Evolutionary conservation across 2,113 vertebrate species (phyloP).

Genomic region (Poeciliopsis retropinna): DNA sequence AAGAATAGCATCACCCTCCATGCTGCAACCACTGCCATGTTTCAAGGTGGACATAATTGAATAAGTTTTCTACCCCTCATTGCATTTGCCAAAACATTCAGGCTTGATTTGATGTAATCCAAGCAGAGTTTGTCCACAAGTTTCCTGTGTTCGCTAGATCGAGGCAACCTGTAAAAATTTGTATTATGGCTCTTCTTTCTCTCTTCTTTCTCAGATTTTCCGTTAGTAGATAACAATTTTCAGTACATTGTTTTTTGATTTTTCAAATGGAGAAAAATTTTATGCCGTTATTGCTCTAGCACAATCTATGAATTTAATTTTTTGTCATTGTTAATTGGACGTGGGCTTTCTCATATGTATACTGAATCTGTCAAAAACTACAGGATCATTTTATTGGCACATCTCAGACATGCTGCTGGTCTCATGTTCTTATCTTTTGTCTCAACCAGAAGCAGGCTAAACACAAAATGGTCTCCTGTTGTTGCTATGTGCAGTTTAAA

Average conservation of each 20-base stretch:
- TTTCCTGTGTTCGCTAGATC: too few species aligned
- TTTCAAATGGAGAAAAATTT: background rate
- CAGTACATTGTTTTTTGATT: background rate
- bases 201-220: background rate
- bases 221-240: background rate
- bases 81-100: too few species aligned
- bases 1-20: background rate
- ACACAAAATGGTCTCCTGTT: conserved; percentile 56
- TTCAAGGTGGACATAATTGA: background rate
- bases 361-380: conserved; percentile 10
- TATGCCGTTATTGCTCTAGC: background rate
- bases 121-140: too few species aligned
- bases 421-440: conserved; percentile 40
- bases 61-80: background rate
- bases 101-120: too few species aligned
- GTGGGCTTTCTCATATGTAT: conserved; percentile 20
- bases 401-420: conserved; percentile 24
- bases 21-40: background rate
- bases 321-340: conserved; percentile 27
- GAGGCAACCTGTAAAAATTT: background rate
- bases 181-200: background rate
- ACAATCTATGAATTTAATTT: background rate
- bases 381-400: conserved; percentile 18
- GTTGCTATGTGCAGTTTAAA: conserved; percentile 67
- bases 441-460: conserved; percentile 39